phyloP scores from a whole-genome alignment of 2,888 invertebrate species.

The Biston betularia region DNA sequence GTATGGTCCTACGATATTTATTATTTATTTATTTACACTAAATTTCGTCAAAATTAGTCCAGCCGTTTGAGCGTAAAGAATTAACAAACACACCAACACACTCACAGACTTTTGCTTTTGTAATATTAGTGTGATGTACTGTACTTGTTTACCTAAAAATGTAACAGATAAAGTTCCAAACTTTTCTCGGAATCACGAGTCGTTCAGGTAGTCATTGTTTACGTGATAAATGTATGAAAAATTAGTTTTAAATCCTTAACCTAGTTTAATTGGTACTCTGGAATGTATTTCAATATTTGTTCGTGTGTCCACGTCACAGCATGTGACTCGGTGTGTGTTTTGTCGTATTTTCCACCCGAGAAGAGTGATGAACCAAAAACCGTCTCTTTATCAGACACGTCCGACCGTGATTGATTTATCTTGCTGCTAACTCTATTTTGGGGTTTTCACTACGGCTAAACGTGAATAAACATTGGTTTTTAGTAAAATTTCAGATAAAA shows the following conservation, averaged over 20 bases:
- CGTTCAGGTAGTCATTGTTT: slow-evolving; percentile 28
- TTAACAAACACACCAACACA: too few species aligned
- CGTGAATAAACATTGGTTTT: slow-evolving; percentile 31
- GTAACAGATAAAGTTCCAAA: slow-evolving; percentile 9
- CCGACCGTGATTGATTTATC: slow-evolving; percentile 80
- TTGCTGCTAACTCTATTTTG: slow-evolving; percentile 58
- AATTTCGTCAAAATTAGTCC: too few species aligned
- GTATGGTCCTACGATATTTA: too few species aligned
- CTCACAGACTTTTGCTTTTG: too few species aligned
- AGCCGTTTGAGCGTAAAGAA: too few species aligned
- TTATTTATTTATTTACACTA: too few species aligned
- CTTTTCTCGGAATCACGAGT: slow-evolving; percentile 36
- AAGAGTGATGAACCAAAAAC: slow-evolving; percentile 62
- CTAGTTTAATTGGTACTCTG: slow-evolving; percentile 53
- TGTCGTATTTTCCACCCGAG: slow-evolving; percentile 52
- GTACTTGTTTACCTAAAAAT: slow-evolving; percentile 2
- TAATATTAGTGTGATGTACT: too few species aligned
- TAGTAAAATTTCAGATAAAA: slow-evolving; percentile 13
- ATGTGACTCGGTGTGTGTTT: slow-evolving; percentile 67
- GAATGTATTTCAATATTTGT: slow-evolving; percentile 62
- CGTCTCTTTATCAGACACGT: slow-evolving; percentile 65
- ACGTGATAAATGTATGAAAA: slow-evolving; percentile 38
- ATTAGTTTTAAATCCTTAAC: slow-evolving; percentile 55
- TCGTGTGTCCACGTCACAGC: slow-evolving; percentile 59
- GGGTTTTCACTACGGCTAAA: slow-evolving; percentile 47